Base-by-base conservation (phyloP, 2,888 invertebrate genomes). In the Aphodius granarius region DNA sequence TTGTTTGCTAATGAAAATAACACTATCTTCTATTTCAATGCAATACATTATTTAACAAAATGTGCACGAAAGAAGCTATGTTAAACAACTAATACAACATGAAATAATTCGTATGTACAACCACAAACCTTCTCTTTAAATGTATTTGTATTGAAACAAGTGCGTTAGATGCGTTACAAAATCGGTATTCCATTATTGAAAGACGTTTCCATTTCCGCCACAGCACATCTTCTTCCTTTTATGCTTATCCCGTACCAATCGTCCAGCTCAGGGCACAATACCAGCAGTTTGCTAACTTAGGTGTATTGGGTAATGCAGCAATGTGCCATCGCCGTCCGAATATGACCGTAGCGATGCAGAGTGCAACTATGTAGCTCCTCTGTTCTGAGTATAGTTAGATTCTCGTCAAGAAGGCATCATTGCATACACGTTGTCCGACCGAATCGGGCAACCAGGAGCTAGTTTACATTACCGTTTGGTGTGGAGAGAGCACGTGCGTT, bases 401-500 rank as follows among this genome's bases (percentile, higher is more conserved):
- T 43, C 43, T 43, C 43, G 43, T 43, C 43, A 43, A 43, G 43
- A 43, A 43, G 43, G 43, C 43, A 43, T 43, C 43, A 43, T 43
- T 43, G 43, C 43, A 43, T 19, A 68, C 68, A 22, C 68, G 16
- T 68, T 19, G 22, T 68, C 66, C 15, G 22, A 19, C 68, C 68
- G 9, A 68, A 68, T 19, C 68, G 68, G 68, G 68, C 22, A 68
- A 21, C 68, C n/a, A 13, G 20, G 66, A 21, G 70, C 74, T 76
- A 73, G 71, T 74, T 76, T 76, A 76, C 76, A 76, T 76, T 62
- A 73, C 65, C 72, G 65, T 76, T 71, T 76, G 76, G 75, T 76
- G 73, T 76, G 75, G 73, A 76, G 76, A 71, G 63, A 78, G 80
- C 80, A 79, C 80, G 80, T 80, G 80, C 80, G 76, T 80, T 77